Evolutionary conservation across 1,140 invertebrate species (phyloP), one percentile per base, ranked within the genome.

Genomic region (Ceratitis capitata): DNA sequence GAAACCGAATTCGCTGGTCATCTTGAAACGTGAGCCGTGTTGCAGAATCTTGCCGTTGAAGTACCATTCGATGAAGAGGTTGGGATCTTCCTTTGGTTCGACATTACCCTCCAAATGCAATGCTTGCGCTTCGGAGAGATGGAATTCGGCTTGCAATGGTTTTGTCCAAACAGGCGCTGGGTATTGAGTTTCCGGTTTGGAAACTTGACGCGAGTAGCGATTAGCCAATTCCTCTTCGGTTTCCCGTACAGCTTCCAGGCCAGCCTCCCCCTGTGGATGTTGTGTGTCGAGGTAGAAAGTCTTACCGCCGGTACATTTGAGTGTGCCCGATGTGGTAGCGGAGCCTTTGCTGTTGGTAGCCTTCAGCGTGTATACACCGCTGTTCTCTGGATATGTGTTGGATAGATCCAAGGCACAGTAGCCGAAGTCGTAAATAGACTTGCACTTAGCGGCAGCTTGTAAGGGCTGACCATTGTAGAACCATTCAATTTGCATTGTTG

Each of bases 81-180:
- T 96, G 3, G 98, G 98, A 94, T 99, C 99, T 91, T 98, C 96
- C 92, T 99, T 97, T 0, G 98, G 99, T 92, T 98, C 97, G 7
- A 99, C 97, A 89, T 97, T 96, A 74, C 96, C 98, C 92, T 99
- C 98, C 85, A 99, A 94, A 92, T 98, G 97, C 47, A 98, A 94
- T 2, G 97, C 94, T 92, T 98, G 95, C 53, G 96, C 96, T 93
- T 99, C 99, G 85, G 95, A 94, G n/a, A 99, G 93, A 89, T 95
- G 95, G 89, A 97, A 96, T 92, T 97, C 96, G 23, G 95, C 93
- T 90, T 95, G 94, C 82, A 98, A 93, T 53, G 97, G 97, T 58
- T 96, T 95, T 2, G 95, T 95, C 95, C 98, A 99, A 86, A 97
- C 94, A 61, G 98, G 98, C 91, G 98, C 97, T 51, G 95, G 94